Conservation (phyloP, 64 coral and sea anemone genomes). For the Montipora sp. region DNA sequence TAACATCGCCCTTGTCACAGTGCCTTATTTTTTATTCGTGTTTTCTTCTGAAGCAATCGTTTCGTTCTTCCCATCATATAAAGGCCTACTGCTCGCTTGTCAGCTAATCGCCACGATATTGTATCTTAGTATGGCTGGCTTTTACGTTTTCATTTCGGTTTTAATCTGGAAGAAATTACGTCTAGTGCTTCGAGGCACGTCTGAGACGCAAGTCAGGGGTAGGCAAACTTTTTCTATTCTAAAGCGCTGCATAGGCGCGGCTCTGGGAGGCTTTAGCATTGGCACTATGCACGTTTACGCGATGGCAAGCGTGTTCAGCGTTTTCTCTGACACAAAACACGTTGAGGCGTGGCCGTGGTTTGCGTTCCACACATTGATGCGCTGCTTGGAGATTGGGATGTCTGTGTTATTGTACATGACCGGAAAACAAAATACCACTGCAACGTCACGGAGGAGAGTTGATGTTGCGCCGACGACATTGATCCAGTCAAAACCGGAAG, state of each 20-base stretch:
- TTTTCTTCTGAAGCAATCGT: slow-evolving; percentile 33
- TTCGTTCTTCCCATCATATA: slow-evolving; percentile 22
- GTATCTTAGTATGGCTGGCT: slow-evolving; percentile 2
- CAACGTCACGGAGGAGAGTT: neutral
- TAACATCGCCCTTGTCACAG: slow-evolving; percentile 49
- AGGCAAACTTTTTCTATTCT: slow-evolving; percentile 24
- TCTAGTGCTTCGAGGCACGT: neutral
- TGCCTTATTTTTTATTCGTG: slow-evolving; percentile 49
- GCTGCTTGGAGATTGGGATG: slow-evolving; percentile 49
- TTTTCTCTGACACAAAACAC: slow-evolving; percentile 24
- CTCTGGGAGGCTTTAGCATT: slow-evolving; percentile 22
- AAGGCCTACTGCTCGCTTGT: slow-evolving; percentile 22
- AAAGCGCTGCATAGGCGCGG: slow-evolving; percentile 25
- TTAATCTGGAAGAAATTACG: slow-evolving; percentile 34
- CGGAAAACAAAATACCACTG: neutral
- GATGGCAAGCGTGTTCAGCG: slow-evolving; percentile 23
- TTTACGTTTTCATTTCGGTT: slow-evolving; percentile 30
- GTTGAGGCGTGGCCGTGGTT: slow-evolving; percentile 70
- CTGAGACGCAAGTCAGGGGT: neutral
- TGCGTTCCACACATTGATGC: slow-evolving; percentile 30
- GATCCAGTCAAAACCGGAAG: neutral
- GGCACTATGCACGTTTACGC: slow-evolving; percentile 39
- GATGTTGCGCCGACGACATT: neutral
- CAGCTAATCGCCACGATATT: slow-evolving; percentile 38
- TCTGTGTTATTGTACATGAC: slow-evolving; percentile 32